These are phyloP conservation scores for Lichenostomus cassidix DNA, from an alignment of 2,113 vertebrate genomes.

Conservation along the genomic window DNA sequence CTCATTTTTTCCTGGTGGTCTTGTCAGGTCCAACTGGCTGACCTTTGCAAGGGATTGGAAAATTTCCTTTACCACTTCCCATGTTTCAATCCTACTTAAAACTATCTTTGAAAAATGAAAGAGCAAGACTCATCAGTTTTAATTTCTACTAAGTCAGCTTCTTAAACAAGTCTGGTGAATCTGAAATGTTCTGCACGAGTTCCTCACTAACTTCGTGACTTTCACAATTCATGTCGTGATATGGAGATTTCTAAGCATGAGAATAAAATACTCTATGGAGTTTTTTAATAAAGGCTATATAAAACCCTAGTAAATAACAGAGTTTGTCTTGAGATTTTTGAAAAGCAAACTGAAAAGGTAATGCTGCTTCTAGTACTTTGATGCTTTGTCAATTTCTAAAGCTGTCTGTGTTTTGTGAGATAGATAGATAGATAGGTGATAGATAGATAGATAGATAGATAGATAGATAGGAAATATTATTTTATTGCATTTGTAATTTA, in stretches of 20 bases:
- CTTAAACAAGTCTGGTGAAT: constrained; percentile 44
- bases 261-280: not conserved
- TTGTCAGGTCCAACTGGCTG: not conserved
- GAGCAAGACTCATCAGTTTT: constrained; percentile 30
- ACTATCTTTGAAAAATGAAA: constrained; percentile 27
- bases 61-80: not conserved
- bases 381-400: not conserved
- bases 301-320: not conserved
- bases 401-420: not conserved
- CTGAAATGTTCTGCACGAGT: not conserved
- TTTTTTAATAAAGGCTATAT: not conserved
- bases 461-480: not conserved
- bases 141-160: constrained; percentile 44
- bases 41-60: constrained; percentile 11
- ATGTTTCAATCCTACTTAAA: constrained; percentile 11
- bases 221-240: not conserved
- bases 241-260: not conserved
- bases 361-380: not conserved
- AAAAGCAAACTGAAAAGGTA: not conserved
- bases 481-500: not conserved
- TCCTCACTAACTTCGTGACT: not conserved
- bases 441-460: not conserved
- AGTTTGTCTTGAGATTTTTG: not conserved
- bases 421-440: not conserved
- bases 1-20: not conserved